Percentiles rank a stretch among this genome's conserved stretches.
These are phyloP conservation scores for Cnemophilus loriae DNA, from an alignment of 2,113 vertebrate species.

Conservation along the genomic window DNA sequence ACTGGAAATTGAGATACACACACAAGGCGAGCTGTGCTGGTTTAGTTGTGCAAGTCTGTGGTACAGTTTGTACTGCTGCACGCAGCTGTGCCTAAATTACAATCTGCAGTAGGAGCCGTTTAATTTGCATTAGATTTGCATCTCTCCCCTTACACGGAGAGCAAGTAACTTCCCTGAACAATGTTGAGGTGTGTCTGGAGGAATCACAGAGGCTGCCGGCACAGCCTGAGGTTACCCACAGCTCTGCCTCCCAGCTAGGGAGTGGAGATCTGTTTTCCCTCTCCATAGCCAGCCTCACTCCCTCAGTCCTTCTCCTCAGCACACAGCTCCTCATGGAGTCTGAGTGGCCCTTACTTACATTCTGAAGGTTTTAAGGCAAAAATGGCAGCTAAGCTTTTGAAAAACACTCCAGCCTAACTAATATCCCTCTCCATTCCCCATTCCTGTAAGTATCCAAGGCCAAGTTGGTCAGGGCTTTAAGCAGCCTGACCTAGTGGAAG, in stretches of 20 bases:
- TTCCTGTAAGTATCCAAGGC: not conserved
- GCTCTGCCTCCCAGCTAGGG: not conserved
- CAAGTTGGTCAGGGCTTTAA: not conserved
- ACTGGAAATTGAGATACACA: not conserved
- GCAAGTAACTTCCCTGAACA: not conserved
- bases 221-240: not conserved
- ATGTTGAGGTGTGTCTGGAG: not conserved
- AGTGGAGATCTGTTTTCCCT: not conserved
- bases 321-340: not conserved
- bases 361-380: not conserved
- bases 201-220: not conserved
- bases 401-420: not conserved
- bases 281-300: accelerated
- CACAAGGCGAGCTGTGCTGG: not conserved
- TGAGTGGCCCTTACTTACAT: not conserved
- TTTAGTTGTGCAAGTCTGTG: not conserved
- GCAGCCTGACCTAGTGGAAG: not conserved
- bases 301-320: not conserved
- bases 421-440: not conserved
- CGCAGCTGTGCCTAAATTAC: not conserved
- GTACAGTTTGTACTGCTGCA: not conserved
- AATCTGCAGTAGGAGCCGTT: not conserved
- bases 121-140: not conserved
- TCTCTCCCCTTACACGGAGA: not conserved
- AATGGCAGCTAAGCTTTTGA: not conserved